phyloP scores from a whole-genome alignment of 1,140 invertebrate genomes.

The Brachionus rubens region DNA sequence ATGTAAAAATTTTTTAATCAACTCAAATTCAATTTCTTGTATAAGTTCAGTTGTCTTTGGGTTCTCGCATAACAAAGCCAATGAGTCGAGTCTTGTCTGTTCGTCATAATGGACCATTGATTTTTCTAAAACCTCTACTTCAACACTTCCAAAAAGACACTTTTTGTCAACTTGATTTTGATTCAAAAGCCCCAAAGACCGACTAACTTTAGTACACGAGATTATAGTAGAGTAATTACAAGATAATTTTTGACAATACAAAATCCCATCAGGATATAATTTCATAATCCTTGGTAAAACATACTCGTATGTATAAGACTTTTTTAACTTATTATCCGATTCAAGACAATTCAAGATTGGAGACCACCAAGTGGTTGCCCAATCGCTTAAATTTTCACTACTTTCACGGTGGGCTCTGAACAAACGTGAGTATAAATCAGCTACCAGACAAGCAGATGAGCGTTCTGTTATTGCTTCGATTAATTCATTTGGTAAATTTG shows the following conservation, averaged over 20 bases:
- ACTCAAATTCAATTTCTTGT: slow-evolving; percentile 64
- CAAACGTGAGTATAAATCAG: slow-evolving; percentile 31
- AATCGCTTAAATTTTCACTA: background rate
- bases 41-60: slow-evolving; percentile 69
- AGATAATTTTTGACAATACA: slow-evolving; percentile 18
- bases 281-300: slow-evolving; percentile 17
- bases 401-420: slow-evolving; percentile 18
- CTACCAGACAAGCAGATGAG: slow-evolving; percentile 24
- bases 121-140: background rate
- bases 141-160: slow-evolving; percentile 5
- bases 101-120: background rate
- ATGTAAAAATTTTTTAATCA: slow-evolving; percentile 66
- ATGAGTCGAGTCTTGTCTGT: slow-evolving; percentile 57
- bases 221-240: slow-evolving; percentile 12
- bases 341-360: slow-evolving; percentile 4
- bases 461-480: background rate
- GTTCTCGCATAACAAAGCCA: slow-evolving; percentile 70
- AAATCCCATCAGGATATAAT: slow-evolving; percentile 24
- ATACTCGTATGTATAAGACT: slow-evolving; percentile 36
- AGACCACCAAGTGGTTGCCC: slow-evolving; percentile 10
- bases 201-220: background rate
- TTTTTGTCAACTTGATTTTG: background rate
- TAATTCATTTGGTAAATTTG: background rate
- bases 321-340: background rate
- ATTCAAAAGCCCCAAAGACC: background rate